Base-by-base conservation (phyloP, 2,113 vertebrate genomes). In the Seriola rivoliana region DNA sequence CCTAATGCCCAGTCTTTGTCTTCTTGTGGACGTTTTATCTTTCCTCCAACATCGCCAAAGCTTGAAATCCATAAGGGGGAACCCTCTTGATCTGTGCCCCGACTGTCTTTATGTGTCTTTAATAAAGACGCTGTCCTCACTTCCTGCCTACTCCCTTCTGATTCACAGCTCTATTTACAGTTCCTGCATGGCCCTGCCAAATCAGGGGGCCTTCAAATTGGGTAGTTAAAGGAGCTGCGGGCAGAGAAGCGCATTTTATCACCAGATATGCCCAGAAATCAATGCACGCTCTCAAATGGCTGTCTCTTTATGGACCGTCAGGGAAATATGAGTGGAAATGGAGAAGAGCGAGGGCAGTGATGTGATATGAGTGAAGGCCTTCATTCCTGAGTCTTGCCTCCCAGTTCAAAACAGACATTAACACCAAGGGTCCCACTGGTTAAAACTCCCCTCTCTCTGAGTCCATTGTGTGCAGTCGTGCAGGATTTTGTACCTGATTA, bases 241-340 rank as follows among this genome's bases (percentile, higher is more conserved):
- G 90, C 71, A 75, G 80, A 92, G 90, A 89, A 89, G 85, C 80
- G 68, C 88, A 85, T 94, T 95, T 95, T 94, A 95, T 94, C 90
- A 87, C 88, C 88, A 92, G 89, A 93, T 95, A 95, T 91, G 91
- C 90, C 88, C 82, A 89, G 88, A 94, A 95, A 95, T 95, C 94
- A 95, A 95, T 95, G 92, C 89, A 17, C 81, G 85, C 87, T 90
- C 93, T 92, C 91, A 91, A 93, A 94, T 93, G 85, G 89, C 88
- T 91, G 87, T 89, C 84, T 92, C 88, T 94, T 95, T 95, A 94
- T 95, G 91, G 92, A 92, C 87, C 87, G 85, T 87, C 88, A 91
- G 93, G 92, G 93, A 94, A 94, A 94, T 91, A 91, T 91, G 90
- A 92, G 88, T 82, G 85, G 92, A 92, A 89, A 89, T 83, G 72